Evolutionary conservation across 2,797 vertebrate genomes (phyloP).

Genomic region (Falco peregrinus): DNA sequence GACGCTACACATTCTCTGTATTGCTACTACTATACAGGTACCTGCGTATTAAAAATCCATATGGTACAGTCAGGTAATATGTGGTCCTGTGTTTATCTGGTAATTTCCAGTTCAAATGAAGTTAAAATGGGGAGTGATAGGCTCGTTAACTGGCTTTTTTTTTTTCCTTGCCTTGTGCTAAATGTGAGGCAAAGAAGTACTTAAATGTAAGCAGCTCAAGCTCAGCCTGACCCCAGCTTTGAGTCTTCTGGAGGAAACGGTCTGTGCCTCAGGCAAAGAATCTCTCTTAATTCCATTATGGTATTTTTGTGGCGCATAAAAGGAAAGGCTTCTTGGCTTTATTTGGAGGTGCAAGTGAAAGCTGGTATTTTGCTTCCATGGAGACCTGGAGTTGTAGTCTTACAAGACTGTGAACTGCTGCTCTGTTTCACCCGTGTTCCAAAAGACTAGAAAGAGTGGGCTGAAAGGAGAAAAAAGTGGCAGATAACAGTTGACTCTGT

Average conservation of each 20-base stretch:
- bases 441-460: not conserved
- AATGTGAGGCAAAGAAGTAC: not conserved
- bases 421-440: not conserved
- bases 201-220: not conserved
- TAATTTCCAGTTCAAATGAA: not conserved
- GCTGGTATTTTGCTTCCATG: slow-evolving; percentile 49
- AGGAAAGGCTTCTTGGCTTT: not conserved
- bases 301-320: not conserved
- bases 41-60: not conserved
- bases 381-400: slow-evolving; percentile 3
- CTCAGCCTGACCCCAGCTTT: not conserved
- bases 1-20: not conserved
- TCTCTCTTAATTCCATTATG: not conserved
- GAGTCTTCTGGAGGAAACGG: not conserved
- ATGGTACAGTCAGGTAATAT: not conserved
- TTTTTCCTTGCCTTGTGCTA: not conserved
- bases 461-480: not conserved
- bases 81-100: not conserved
- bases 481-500: not conserved
- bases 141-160: not conserved
- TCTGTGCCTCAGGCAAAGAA: not conserved
- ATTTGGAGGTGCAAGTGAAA: slow-evolving; percentile 8
- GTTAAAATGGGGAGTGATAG: not conserved
- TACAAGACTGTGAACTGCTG: not conserved
- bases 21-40: not conserved